Evolutionary conservation across 2,888 invertebrate genomes (phyloP).

Genomic region (Mimachlamys varia): DNA sequence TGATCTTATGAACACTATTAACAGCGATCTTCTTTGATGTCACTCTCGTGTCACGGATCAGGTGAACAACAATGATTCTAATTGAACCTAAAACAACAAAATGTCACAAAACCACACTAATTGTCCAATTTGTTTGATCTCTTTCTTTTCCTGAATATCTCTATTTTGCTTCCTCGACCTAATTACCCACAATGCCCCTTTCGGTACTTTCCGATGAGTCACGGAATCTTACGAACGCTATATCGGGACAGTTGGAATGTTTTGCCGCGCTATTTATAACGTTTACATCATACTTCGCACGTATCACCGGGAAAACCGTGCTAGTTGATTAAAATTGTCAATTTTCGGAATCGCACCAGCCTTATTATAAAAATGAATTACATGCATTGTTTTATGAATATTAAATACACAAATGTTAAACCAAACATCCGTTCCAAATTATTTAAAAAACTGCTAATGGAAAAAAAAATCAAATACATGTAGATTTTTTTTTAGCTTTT

Average conservation of each 20-base stretch:
- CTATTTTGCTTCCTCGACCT: constrained; percentile 28
- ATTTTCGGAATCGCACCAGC: too few species aligned
- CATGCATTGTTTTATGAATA: too few species aligned
- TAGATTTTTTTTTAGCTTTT: too few species aligned
- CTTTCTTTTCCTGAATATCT: neutral
- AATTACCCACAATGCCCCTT: neutral
- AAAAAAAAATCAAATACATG: too few species aligned
- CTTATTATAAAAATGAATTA: too few species aligned
- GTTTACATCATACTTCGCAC: neutral
- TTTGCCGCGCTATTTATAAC: constrained; percentile 15
- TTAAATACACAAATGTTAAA: too few species aligned
- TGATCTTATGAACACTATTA: neutral
- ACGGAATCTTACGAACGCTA: neutral
- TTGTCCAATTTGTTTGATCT: neutral
- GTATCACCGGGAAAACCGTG: too few species aligned
- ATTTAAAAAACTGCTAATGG: too few species aligned
- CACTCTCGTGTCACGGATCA: neutral
- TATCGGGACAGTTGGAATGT: neutral
- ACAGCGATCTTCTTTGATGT: neutral
- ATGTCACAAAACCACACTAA: neutral
- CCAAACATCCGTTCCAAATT: too few species aligned
- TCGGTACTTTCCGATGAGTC: neutral
- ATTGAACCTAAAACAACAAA: neutral
- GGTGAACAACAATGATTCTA: neutral
- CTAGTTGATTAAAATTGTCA: too few species aligned